A percentile compares a stretch with the other conserved stretches of the same genome.
These are phyloP conservation scores for Amblyopsis rosae DNA, from an alignment of 2,113 vertebrate genomes.

Conservation along the genomic window DNA sequence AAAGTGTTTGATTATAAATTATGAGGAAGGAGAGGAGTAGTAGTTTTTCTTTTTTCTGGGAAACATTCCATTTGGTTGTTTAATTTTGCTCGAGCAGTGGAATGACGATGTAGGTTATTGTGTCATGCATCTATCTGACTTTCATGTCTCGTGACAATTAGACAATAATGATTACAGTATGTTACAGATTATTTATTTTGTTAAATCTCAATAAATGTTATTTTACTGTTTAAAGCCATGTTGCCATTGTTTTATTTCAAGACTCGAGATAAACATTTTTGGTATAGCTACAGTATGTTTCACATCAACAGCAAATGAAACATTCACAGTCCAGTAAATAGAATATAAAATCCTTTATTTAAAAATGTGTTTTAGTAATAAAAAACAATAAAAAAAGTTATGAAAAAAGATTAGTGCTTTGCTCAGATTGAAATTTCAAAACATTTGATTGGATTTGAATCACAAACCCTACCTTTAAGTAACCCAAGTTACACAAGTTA, in stretches of 20 bases:
- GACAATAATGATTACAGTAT: slow-evolving; percentile 66
- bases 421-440: no score
- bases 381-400: no score
- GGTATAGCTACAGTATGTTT: not conserved
- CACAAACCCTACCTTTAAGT: no score
- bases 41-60: no score
- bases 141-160: slow-evolving; percentile 54
- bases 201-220: slow-evolving; percentile 95
- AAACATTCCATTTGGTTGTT: no score
- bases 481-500: no score
- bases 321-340: no score
- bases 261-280: not conserved
- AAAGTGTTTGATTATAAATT: slow-evolving; percentile 20
- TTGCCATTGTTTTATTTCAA: slow-evolving; percentile 22
- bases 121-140: slow-evolving; percentile 44
- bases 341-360: no score
- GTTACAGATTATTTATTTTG: slow-evolving; percentile 97
- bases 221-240: slow-evolving; percentile 82
- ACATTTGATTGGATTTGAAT: no score
- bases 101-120: slow-evolving; percentile 43
- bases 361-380: no score
- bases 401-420: no score
- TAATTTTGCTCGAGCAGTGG: not conserved
- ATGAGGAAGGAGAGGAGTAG: no score
- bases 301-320: not conserved